These are phyloP conservation scores for Pegoplata infirma DNA, from an alignment of 2,888 invertebrate species.

Conservation along the genomic window DNA sequence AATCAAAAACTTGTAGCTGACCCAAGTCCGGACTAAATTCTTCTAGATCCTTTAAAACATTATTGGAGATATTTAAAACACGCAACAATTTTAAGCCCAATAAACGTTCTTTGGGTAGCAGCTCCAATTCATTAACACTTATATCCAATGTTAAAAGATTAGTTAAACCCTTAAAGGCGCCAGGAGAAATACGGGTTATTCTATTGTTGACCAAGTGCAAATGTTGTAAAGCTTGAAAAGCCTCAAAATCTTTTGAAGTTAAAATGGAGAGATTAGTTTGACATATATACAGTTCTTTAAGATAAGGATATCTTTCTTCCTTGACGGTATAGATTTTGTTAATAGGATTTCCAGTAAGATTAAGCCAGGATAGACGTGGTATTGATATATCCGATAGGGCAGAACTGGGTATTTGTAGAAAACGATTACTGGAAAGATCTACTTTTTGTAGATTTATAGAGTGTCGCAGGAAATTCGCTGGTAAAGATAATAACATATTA, in stretches of 20 bases:
- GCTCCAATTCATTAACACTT: slow-evolving; percentile 89
- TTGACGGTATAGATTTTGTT: slow-evolving; percentile 85
- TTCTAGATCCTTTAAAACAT: slow-evolving; percentile 88
- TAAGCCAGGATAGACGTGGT: slow-evolving; percentile 86
- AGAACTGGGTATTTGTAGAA: slow-evolving; percentile 86
- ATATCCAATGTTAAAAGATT: slow-evolving; percentile 88
- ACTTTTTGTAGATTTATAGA: slow-evolving; percentile 85
- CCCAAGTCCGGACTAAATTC: slow-evolving; percentile 89
- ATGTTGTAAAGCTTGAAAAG: slow-evolving; percentile 87
- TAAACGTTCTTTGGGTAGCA: slow-evolving; percentile 90
- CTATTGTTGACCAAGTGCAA: slow-evolving; percentile 86
- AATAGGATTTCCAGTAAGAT: slow-evolving; percentile 90
- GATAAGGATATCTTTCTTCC: slow-evolving; percentile 85
- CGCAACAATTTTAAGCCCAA: slow-evolving; percentile 87
- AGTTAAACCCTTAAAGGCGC: slow-evolving; percentile 88
- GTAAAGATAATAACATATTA: slow-evolving; percentile 86
- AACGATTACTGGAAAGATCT: slow-evolving; percentile 88
- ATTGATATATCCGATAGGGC: slow-evolving; percentile 87
- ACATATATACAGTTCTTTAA: slow-evolving; percentile 89
- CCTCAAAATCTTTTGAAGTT: slow-evolving; percentile 90
- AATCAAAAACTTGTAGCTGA: slow-evolving; percentile 87
- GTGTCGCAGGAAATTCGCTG: slow-evolving; percentile 89
- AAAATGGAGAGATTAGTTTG: slow-evolving; percentile 89
- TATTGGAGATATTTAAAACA: slow-evolving; percentile 89
- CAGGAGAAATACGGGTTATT: slow-evolving; percentile 89